Percentiles rank a stretch among this genome's conserved stretches.
Conservation (phyloP, 2,888 invertebrate genomes). For the Hyppa rectilinea region DNA sequence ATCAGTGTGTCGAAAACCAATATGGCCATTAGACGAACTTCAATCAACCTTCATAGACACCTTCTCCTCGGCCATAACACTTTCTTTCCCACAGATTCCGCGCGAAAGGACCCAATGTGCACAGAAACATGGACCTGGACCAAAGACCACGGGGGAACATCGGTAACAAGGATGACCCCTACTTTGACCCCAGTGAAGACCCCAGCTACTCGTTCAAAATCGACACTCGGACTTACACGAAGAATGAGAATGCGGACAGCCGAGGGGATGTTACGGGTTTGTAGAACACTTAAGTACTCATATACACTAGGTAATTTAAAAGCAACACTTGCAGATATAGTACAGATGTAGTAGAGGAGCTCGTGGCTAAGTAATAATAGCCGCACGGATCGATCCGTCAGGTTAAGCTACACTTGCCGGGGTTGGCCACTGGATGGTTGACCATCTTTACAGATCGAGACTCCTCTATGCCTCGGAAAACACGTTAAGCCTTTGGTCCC, state of each 20-base stretch:
- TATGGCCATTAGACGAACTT: neutral
- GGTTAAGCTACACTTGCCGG: too few relatives aligned
- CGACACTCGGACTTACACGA: constrained; percentile 92
- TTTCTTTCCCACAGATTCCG: constrained; percentile 89
- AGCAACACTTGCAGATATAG: too few relatives aligned
- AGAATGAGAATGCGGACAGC: constrained; percentile 92
- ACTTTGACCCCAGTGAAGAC: constrained; percentile 94
- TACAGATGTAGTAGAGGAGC: too few relatives aligned
- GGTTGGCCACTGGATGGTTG: too few relatives aligned
- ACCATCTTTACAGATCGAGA: too few relatives aligned
- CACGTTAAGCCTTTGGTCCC: too few relatives aligned
- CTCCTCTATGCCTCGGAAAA: too few relatives aligned
- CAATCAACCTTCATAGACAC: neutral
- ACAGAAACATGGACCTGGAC: constrained; percentile 93
- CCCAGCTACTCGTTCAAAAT: constrained; percentile 94
- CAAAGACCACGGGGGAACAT: constrained; percentile 92
- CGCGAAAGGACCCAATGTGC: constrained; percentile 94
- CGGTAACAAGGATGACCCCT: constrained; percentile 93
- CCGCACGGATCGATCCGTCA: too few relatives aligned
- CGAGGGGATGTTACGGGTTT: constrained; percentile 91
- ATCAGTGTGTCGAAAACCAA: neutral
- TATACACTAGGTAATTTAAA: neutral
- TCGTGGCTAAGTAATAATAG: too few relatives aligned
- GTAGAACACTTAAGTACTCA: neutral
- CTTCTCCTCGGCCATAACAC: neutral